Evolutionary conservation across 2,888 invertebrate genomes (phyloP).

Genomic region (Cabera pusaria): DNA sequence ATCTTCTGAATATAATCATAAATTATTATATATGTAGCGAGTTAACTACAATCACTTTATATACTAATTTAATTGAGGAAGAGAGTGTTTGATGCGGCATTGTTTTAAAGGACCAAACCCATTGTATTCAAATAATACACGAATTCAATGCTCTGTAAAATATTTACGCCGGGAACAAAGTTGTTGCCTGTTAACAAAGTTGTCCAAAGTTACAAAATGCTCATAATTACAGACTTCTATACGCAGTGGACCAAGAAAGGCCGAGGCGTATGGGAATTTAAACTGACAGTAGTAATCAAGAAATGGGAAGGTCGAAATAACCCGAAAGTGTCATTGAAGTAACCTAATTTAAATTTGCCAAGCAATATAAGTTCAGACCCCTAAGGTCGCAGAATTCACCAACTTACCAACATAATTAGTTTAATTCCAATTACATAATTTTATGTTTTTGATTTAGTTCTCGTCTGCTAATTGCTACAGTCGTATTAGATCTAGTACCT

Average conservation of each 20-base stretch:
- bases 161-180: too few species aligned
- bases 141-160: too few species aligned
- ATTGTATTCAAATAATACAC: too few species aligned
- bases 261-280: slow-evolving; percentile 22
- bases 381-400: slow-evolving; percentile 36
- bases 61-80: too few species aligned
- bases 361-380: slow-evolving; percentile 58
- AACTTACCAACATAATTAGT: slow-evolving; percentile 22
- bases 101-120: too few species aligned
- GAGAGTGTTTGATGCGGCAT: too few species aligned
- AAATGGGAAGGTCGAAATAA: slow-evolving; percentile 15
- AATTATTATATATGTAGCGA: too few species aligned
- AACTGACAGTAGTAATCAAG: slow-evolving; percentile 34
- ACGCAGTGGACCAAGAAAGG: slow-evolving; percentile 16
- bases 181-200: too few species aligned
- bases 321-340: background rate
- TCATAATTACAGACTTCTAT: slow-evolving; percentile 5
- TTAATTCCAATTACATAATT: slow-evolving; percentile 17
- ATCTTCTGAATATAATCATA: too few species aligned
- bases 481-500: too few species aligned
- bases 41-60: too few species aligned
- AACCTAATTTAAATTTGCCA: slow-evolving; percentile 51
- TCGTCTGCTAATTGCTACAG: background rate
- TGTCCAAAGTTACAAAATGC: too few species aligned
- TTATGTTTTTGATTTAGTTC: slow-evolving; percentile 5